Base-by-base conservation (phyloP, 2,113 vertebrate species). In the Oryzias woworae region DNA sequence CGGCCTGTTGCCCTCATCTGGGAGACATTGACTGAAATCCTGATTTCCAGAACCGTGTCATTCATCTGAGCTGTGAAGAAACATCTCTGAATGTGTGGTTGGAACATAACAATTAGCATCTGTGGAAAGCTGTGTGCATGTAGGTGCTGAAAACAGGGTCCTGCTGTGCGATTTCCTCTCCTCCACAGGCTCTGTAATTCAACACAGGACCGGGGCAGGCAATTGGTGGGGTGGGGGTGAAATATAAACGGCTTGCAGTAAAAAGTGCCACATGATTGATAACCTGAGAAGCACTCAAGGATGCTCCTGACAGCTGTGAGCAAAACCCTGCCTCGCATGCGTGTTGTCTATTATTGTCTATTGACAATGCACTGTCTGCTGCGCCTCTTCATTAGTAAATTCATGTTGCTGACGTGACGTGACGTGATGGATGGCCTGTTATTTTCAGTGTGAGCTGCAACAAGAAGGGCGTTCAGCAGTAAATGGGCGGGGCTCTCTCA, bases 381-480 rank as follows among this genome's bases (percentile, higher is more conserved):
- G n/a, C 57, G 73, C 85, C 58, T 85, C 86, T 84, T 85, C 80
- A 88, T 87, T 83, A 81, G 72, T 81, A 85, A 86, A 89, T 87
- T 81, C 59, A 78, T 75, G 78, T 73, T 82, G 85, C 64, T 83
- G 84, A 83, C 79, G 57, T 55, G 69, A 72, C 14, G 57, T 55
- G 69, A 72, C 14, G n/a, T 85, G 83, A 87, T 70, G 76, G 76
- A 87, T 78, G 72, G 63, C 12, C 50, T 53, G 79, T 74, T 87
- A 83, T 83, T 84, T 79, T 69, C 77, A 63, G 77, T 67, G 43
- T 16, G 28, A 57, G 47, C 16, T 1, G 65, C 43, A 62, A 79
- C 63, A 62, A 57, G 62, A 61, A 16, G 71, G 74, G 64, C 71
- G 74, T 87, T 76, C 50, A 77, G 68, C 20, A 53, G 69, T 63